phyloP scores from a whole-genome alignment of 2,113 vertebrate species.

The Hydrochoerus hydrochaeris region DNA sequence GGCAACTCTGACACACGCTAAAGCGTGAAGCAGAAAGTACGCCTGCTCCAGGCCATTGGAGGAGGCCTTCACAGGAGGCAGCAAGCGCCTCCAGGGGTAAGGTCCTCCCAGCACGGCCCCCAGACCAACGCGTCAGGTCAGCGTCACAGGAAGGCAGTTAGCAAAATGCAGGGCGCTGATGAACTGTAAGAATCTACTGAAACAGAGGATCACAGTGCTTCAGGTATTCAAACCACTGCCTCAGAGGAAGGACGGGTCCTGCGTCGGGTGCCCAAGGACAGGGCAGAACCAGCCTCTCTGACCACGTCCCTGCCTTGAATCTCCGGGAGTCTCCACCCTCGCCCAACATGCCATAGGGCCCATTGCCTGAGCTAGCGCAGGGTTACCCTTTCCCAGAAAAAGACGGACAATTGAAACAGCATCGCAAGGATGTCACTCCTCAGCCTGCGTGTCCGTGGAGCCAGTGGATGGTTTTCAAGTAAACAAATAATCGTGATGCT shows the following conservation, averaged over 20 bases:
- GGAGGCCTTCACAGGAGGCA: background rate
- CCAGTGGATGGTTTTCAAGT: background rate
- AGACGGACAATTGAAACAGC: background rate
- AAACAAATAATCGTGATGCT: background rate
- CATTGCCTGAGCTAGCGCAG: background rate
- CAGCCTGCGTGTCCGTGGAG: background rate
- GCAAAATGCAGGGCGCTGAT: background rate
- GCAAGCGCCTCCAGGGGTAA: background rate
- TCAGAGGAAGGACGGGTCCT: background rate
- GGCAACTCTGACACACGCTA: no score
- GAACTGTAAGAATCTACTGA: background rate
- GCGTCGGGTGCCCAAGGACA: background rate
- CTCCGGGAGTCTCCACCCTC: background rate
- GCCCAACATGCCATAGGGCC: background rate
- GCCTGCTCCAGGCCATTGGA: background rate
- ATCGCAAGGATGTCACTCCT: background rate
- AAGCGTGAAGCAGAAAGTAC: background rate
- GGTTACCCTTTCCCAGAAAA: background rate
- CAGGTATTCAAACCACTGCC: background rate
- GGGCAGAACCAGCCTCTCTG: no score
- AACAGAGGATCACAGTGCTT: background rate
- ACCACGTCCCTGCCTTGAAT: background rate
- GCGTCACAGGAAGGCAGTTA: background rate
- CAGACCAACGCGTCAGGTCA: background rate
- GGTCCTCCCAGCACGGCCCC: background rate